Base-by-base conservation (phyloP, 2,113 vertebrate species). In the Thomomys bottae region DNA sequence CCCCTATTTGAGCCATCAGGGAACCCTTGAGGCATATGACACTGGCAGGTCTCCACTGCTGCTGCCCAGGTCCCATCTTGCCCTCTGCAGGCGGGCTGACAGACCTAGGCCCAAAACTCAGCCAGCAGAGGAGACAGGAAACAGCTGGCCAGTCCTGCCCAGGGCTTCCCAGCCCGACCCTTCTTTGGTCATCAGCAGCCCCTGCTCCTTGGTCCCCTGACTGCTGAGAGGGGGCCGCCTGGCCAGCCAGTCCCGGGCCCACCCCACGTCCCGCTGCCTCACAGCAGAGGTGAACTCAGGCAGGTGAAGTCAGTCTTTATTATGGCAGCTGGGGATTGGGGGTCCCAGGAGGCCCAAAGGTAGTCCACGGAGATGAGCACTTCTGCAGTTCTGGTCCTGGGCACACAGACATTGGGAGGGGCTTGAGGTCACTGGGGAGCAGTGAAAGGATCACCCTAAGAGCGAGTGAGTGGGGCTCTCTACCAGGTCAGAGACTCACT, bases 251-350 rank as follows among this genome's bases (percentile, higher is more conserved):
- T 49, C 45, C 45, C 45, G 11, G 45, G 14, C 45, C 45, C 10
- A 49, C 14, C 45, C 10, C 67, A 18, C n/a, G 73, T 18, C 24
- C 34, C 79, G 42, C 79, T 12, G 8, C 21, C 23, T 42, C 86
- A 57, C 23, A 81, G 78, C n/a, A 20, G n/a, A 64, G 79, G 49
- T 8, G 26, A 4, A 81, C 87, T 42, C 30, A 36, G 34, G 59
- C 10, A 28, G 71, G 70, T 57, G n/a, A 87, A 68, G 49, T 76
- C 34, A 14, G 64, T 77, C 40, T 94, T 94, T 94, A 94, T 94
- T 94, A 66, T 34, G 30, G 14, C 9, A 38, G 59, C 40, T 8
- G 34, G 75, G 45, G 26, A 30, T 30, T 7, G 28, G 68, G 30
- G 61, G 21, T 68, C 14, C 75, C 87, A 34, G 10, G 3, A 24